phyloP scores from a whole-genome alignment of 2,797 vertebrate genomes.

The Macroramphosus scolopax region DNA sequence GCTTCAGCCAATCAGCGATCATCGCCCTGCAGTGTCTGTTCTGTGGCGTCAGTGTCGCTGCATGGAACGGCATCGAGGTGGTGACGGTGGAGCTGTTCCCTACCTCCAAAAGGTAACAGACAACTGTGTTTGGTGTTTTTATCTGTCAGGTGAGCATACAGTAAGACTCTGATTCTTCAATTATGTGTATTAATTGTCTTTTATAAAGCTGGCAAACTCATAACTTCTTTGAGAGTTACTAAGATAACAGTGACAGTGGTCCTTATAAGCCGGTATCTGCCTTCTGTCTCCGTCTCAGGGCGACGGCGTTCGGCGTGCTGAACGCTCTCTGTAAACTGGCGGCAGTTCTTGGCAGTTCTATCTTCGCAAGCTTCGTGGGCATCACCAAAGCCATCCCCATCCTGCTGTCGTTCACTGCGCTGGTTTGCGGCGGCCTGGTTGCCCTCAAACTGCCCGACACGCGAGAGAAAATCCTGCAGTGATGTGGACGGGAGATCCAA shows the following conservation, averaged over 20 bases:
- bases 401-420: slow-evolving; percentile 86
- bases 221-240: too few relatives aligned
- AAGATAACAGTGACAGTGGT: too few relatives aligned
- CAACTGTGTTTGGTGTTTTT: too few relatives aligned
- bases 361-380: slow-evolving; percentile 92
- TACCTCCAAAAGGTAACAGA: slow-evolving; percentile 92
- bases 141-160: too few relatives aligned
- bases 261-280: background rate
- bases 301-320: slow-evolving; percentile 93
- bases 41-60: slow-evolving; percentile 90
- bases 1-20: slow-evolving; percentile 90
- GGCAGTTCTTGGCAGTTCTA: slow-evolving; percentile 90
- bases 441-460: slow-evolving; percentile 93
- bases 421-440: slow-evolving; percentile 88
- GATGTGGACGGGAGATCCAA: slow-evolving; percentile 26
- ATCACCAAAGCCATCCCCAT: slow-evolving; percentile 90
- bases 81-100: slow-evolving; percentile 96
- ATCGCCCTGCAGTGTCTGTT: slow-evolving; percentile 96
- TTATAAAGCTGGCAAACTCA: too few relatives aligned
- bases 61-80: slow-evolving; percentile 95
- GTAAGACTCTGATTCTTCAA: too few relatives aligned
- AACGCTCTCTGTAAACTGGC: slow-evolving; percentile 93
- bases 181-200: too few relatives aligned
- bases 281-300: slow-evolving; percentile 69
- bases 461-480: slow-evolving; percentile 91